Evolutionary conservation across 1,140 invertebrate species (phyloP), one percentile per base, ranked within the genome.

Genomic region (Neomicropteryx cornuta): DNA sequence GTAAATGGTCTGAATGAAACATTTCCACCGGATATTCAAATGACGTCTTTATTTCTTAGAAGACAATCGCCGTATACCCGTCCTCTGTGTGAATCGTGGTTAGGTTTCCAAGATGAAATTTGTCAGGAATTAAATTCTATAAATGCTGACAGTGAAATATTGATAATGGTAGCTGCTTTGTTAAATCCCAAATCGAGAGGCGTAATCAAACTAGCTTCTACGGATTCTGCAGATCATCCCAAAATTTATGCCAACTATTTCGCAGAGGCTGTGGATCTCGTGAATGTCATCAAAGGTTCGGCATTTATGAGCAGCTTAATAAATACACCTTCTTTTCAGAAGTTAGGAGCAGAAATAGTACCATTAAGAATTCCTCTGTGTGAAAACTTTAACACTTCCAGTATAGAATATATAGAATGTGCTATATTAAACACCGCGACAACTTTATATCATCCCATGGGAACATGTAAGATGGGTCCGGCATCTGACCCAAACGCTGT

Each of bases 381-480:
- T 39, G 40, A 46, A 16, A 17, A 47, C 5, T 45, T 49, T 16
- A 29, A 14, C 10, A 50, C 46, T 32, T 40, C 44, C 13, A 42
- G 46, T 0, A 43, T 52, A 28, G 44, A 51, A 3, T 63, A 62
- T 43, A 63, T 60, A 54, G 42, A 44, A 18, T 71, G 68, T n/a
- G n/a, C n/a, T n/a, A 49, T 70, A 2, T 53, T 66, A 16, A 60
- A 63, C 14, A 46, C 72, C 0, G 70, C 72, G 1, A 52, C 63
- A 2, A 72, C 67, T 0, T 47, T 77, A 3, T 71, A 73, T 41
- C 76, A 79, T 50, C 72, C 73, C 24, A 57, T 69, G 2, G 74
- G 73, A 1, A 79, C 79, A 0, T 79, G 76, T 46, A 76, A 74
- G 47, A 83, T 83, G 79, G 79, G 77, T 3, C 60, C 62, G 1